phyloP scores from a whole-genome alignment of 1,140 invertebrate genomes.

The Aphelinus certus region DNA sequence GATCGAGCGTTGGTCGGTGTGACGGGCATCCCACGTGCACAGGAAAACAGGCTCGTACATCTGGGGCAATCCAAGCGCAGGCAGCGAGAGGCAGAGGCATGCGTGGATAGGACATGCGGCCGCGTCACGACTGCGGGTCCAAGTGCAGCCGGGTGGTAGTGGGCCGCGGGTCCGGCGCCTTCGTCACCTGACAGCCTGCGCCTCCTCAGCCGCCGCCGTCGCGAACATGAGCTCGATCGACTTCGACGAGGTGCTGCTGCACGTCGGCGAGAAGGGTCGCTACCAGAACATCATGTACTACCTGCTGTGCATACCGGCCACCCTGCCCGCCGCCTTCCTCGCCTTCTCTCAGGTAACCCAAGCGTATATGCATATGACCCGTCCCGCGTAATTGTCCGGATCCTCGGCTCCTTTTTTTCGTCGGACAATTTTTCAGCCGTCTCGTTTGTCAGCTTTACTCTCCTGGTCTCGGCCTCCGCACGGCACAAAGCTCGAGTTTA shows the following conservation, averaged over 20 bases:
- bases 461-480: too few relatives aligned
- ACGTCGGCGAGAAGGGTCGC: slow-evolving; percentile 74
- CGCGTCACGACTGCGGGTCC: slow-evolving; percentile 48
- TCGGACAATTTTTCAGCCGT: too few relatives aligned
- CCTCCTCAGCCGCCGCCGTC: slow-evolving; percentile 8
- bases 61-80: neutral
- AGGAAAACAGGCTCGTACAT: neutral
- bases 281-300: slow-evolving; percentile 78
- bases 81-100: slow-evolving; percentile 29
- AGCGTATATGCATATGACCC: too few relatives aligned
- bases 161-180: slow-evolving; percentile 34
- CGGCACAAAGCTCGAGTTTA: too few relatives aligned
- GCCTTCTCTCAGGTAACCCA: slow-evolving; percentile 72
- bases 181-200: slow-evolving; percentile 9
- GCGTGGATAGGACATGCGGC: slow-evolving; percentile 52
- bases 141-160: slow-evolving; percentile 44
- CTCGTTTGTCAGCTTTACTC: too few relatives aligned
- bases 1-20: neutral
- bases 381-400: too few relatives aligned
- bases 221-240: slow-evolving; percentile 68
- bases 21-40: neutral
- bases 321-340: slow-evolving; percentile 74
- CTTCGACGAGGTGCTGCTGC: slow-evolving; percentile 73
- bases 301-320: slow-evolving; percentile 74
- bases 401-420: too few relatives aligned